Conservation (phyloP, 2,888 invertebrate genomes). For the Steromphala cineraria region DNA sequence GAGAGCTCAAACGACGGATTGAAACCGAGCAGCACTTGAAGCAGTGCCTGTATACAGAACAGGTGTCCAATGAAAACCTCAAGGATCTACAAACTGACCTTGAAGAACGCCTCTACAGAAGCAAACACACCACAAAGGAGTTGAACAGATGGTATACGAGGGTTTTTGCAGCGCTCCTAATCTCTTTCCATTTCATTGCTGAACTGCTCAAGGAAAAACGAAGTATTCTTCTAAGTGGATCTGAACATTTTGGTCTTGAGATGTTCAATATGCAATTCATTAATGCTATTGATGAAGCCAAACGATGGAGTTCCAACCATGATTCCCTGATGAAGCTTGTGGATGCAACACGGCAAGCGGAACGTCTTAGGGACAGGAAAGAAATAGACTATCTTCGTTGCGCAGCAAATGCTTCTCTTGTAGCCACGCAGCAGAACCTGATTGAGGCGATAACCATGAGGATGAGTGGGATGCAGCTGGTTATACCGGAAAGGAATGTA, state of each 20-base stretch:
- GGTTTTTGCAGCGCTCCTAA: not conserved
- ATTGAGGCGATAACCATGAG: not conserved
- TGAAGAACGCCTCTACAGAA: not conserved
- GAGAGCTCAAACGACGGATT: not conserved
- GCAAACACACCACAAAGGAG: not conserved
- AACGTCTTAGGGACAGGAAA: not conserved
- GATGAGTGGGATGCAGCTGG: no score
- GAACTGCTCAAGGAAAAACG: no score
- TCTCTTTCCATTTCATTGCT: no score
- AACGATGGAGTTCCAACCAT: not conserved
- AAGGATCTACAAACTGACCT: not conserved
- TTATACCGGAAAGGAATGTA: no score
- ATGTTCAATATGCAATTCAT: not conserved
- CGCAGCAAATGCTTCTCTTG: not conserved
- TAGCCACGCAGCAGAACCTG: not conserved
- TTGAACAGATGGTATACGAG: not conserved
- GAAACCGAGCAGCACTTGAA: not conserved
- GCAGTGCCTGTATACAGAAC: not conserved
- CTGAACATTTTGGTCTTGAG: not conserved
- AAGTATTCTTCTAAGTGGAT: no score
- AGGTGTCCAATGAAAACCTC: not conserved
- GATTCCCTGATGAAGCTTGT: not conserved
- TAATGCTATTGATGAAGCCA: not conserved
- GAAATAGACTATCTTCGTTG: not conserved
- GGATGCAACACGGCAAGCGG: not conserved